phyloP scores from a whole-genome alignment of 2,888 invertebrate species.

The Leptodirus hochenwartii region DNA sequence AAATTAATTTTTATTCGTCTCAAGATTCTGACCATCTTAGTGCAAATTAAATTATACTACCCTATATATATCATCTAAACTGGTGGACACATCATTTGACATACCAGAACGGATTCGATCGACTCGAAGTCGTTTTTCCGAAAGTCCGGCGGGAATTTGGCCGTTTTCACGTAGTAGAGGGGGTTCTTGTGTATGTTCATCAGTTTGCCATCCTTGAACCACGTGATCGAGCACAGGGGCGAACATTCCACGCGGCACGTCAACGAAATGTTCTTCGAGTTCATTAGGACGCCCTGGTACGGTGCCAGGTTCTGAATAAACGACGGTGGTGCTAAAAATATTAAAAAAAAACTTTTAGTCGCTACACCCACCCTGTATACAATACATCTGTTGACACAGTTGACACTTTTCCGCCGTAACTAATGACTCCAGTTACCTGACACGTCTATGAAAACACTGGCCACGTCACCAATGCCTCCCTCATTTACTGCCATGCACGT shows the following conservation, averaged over 20 bases:
- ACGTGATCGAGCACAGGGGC: slow-evolving; percentile 67
- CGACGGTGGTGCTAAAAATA: slow-evolving; percentile 64
- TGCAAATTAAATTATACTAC: neutral
- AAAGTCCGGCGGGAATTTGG: slow-evolving; percentile 50
- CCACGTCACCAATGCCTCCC: slow-evolving; percentile 59
- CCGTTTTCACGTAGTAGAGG: slow-evolving; percentile 49
- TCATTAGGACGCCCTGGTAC: slow-evolving; percentile 64
- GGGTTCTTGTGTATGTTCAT: slow-evolving; percentile 39
- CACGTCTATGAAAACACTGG: slow-evolving; percentile 50
- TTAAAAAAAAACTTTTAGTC: neutral
- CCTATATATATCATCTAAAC: neutral
- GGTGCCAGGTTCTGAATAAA: slow-evolving; percentile 71
- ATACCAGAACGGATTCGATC: slow-evolving; percentile 66
- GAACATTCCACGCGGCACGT: slow-evolving; percentile 82
- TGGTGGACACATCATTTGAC: slow-evolving; percentile 14
- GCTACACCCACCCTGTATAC: neutral
- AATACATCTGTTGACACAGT: neutral
- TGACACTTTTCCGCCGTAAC: too few species aligned
- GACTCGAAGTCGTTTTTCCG: slow-evolving; percentile 79
- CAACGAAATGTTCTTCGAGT: slow-evolving; percentile 45
- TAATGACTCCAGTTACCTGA: too few species aligned
- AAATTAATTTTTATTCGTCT: slow-evolving; percentile 6
- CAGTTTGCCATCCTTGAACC: slow-evolving; percentile 61
- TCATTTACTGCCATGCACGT: slow-evolving; percentile 75
- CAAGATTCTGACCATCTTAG: neutral